These are phyloP conservation scores for Myotis davidii DNA, from an alignment of 2,113 vertebrate genomes.

Conservation along the genomic window DNA sequence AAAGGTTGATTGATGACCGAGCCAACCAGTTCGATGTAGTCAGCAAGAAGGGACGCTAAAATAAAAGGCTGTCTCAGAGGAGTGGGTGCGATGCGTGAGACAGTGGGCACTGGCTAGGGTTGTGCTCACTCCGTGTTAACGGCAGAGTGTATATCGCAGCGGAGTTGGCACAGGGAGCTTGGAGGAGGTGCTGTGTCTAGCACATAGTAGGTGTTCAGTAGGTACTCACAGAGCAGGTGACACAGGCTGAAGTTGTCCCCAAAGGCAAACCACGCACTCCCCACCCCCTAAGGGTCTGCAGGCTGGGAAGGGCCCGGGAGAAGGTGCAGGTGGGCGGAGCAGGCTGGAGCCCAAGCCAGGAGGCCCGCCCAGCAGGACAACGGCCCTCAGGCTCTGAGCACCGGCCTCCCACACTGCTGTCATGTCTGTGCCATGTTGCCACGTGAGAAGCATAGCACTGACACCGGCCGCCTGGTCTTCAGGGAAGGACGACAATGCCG, in stretches of 20 bases:
- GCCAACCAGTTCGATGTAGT: conserved; percentile 30
- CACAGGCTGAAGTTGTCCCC: no score
- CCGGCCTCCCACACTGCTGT: background rate
- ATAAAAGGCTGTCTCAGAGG: conserved; percentile 48
- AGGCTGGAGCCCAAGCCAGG: no score
- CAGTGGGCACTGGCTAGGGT: background rate
- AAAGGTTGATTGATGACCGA: conserved; percentile 51
- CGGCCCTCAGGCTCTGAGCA: background rate
- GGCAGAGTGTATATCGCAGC: conserved; percentile 21
- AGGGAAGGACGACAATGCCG: background rate
- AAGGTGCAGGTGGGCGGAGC: no score
- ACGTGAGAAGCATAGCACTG: background rate
- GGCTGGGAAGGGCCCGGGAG: no score
- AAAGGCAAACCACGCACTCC: no score
- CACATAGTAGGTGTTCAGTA: no score
- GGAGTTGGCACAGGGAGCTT: conserved; percentile 44
- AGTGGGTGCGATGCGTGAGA: conserved; percentile 51
- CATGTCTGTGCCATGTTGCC: background rate
- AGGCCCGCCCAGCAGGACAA: background rate
- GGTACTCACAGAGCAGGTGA: no score
- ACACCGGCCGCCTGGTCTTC: background rate
- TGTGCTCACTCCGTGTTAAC: conserved; percentile 54
- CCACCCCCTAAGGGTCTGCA: no score
- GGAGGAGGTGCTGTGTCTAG: conserved; percentile 47
- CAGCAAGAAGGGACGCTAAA: conserved; percentile 23